A percentile compares a stretch with the other conserved stretches of the same genome.
Evolutionary conservation across 2,113 vertebrate genomes (phyloP).

Genomic region (Paracanthobrama guichenoti): DNA sequence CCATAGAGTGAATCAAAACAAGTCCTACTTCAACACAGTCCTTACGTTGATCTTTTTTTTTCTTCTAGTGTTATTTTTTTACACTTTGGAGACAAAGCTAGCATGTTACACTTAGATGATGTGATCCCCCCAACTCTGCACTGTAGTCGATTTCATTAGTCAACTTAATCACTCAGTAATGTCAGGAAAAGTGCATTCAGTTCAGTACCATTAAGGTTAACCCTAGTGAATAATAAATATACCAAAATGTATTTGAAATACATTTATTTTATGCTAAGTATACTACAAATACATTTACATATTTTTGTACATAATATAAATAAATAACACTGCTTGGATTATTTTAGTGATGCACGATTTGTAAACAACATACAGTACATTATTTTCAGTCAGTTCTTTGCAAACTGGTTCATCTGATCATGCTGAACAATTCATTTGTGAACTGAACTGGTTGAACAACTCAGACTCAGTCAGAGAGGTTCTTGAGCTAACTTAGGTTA

Average conservation of each 20-base stretch:
- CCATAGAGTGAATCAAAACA: conserved; percentile 51
- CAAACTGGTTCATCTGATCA: background rate
- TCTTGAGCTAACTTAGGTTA: background rate
- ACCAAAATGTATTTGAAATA: too few relatives aligned
- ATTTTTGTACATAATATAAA: too few relatives aligned
- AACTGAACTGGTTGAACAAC: background rate
- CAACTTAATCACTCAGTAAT: too few relatives aligned
- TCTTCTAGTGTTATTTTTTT: background rate
- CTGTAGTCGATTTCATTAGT: too few relatives aligned
- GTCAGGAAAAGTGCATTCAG: too few relatives aligned
- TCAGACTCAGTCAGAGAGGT: background rate
- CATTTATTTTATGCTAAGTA: too few relatives aligned
- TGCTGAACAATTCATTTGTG: background rate
- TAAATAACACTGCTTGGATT: too few relatives aligned
- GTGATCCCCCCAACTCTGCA: background rate
- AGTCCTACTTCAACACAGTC: background rate
- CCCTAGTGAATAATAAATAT: too few relatives aligned
- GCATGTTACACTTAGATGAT: background rate
- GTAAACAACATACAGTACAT: background rate
- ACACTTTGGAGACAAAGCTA: background rate
- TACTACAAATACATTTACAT: too few relatives aligned
- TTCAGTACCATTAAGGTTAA: too few relatives aligned
- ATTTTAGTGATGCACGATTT: background rate
- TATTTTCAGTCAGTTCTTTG: background rate
- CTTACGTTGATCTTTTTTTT: background rate